Conservation (phyloP, 2,888 invertebrate genomes). For the Stictocephala bisonia region DNA sequence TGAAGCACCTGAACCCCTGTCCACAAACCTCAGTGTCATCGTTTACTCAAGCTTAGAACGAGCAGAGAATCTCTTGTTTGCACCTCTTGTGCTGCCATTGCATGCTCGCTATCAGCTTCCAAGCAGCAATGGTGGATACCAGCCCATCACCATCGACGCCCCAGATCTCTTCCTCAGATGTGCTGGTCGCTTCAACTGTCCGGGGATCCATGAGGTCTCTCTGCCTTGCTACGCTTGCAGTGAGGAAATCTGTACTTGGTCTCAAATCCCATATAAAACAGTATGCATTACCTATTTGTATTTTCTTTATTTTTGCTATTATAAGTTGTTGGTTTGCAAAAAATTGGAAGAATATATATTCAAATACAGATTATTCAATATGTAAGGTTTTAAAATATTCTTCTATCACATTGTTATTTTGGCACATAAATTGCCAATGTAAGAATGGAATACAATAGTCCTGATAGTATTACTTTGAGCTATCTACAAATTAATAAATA, state of each 20-base stretch:
- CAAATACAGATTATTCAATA: no score
- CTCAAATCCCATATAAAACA: conserved; percentile 65
- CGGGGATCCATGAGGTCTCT: conserved; percentile 61
- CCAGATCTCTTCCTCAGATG: conserved; percentile 57
- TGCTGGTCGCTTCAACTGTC: conserved; percentile 60
- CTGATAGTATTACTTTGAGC: no score
- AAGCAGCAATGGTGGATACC: conserved; percentile 65
- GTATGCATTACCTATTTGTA: no score
- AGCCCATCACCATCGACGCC: conserved; percentile 54
- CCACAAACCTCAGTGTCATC: conserved; percentile 62
- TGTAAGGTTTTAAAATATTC: no score
- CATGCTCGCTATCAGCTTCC: conserved; percentile 67
- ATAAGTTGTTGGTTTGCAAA: no score
- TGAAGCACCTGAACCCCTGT: conserved; percentile 64
- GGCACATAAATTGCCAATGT: no score
- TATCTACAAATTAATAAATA: no score
- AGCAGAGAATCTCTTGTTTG: conserved; percentile 59
- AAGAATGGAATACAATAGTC: no score
- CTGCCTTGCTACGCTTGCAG: conserved; percentile 63
- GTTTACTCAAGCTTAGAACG: conserved; percentile 62
- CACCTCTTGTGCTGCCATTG: conserved; percentile 64
- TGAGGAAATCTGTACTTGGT: conserved; percentile 63
- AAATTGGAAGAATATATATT: no score
- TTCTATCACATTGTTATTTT: no score
- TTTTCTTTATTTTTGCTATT: no score